Base-by-base conservation (phyloP, 2,113 vertebrate species). In the Pontoporia blainvillei region DNA sequence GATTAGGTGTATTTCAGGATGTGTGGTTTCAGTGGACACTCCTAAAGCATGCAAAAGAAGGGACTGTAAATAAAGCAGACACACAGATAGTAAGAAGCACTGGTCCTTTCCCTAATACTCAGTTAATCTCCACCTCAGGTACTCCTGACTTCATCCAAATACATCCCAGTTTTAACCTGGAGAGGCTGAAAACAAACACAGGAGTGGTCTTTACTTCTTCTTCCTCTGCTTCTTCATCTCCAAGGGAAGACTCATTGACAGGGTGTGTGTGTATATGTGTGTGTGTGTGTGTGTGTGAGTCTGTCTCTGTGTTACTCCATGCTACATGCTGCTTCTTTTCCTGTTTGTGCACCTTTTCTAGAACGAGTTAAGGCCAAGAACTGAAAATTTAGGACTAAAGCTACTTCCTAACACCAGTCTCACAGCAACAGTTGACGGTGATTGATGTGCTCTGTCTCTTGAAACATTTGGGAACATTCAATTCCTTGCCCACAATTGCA, bases 101-200 rank as follows among this genome's bases (percentile, higher is more conserved):
- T 21, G 3, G 31, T 8, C 1, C 25, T 44, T 44, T 61, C 21
- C 6, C 8, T 36, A 18, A 57, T 31, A 23, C 39, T 79, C 72
- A 73, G 1, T 2, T 4, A 49, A 6, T 5, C 23, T 2, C 13
- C 13, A 3, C 0, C 0, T 34, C 21, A 49, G 44, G 3, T 21
- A 15, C 9, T 78, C 12, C 34, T 82, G 29, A 27, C 14, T 39
- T 69, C 54, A 44, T 41, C 41, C 4, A 13, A 36, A 12, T 36
- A 23, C 6, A 46, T 25, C 46, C 21, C 18, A 52, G 7, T 4
- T 46, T 73, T 66, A 2, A 54, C 15, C 39, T 41, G 6, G 18
- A 46, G n/a, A 84, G 27, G 5, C 21, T 69, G 34, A 76, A 88
- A 78, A 66, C 79, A 73, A 21, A 13, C 34, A 36, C 5, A 34